phyloP scores from a whole-genome alignment of 1,140 invertebrate genomes.

The Macrotrachela quadricornifera region DNA sequence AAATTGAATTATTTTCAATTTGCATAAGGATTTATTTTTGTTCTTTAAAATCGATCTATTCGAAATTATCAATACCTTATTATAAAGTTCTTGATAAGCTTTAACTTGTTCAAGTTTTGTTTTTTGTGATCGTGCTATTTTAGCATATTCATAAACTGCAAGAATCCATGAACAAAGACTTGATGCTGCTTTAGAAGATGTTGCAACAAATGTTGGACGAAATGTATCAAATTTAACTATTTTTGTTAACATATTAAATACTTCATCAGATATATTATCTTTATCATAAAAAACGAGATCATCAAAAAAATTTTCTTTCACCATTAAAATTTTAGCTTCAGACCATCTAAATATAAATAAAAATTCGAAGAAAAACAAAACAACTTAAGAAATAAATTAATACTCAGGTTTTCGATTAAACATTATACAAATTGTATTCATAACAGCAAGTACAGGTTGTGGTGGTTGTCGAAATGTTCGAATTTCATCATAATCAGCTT shows the following conservation, averaged over 20 bases:
- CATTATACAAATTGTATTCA: slow-evolving; percentile 23
- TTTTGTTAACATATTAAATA: slow-evolving; percentile 14
- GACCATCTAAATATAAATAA: slow-evolving; percentile 19
- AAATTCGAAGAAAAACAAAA: not conserved
- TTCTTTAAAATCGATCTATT: too few relatives aligned
- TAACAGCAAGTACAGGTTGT: slow-evolving; percentile 17
- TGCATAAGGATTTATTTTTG: too few relatives aligned
- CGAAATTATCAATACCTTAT: too few relatives aligned
- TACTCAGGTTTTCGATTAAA: slow-evolving; percentile 15
- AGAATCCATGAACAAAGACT: slow-evolving; percentile 23
- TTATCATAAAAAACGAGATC: slow-evolving; percentile 28
- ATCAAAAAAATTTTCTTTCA: slow-evolving; percentile 21
- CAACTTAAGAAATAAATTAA: too few relatives aligned
- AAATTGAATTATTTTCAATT: too few relatives aligned
- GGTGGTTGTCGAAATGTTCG: slow-evolving; percentile 21
- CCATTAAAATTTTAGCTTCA: slow-evolving; percentile 18
- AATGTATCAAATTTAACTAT: not conserved
- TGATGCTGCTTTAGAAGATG: slow-evolving; percentile 15
- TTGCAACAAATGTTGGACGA: slow-evolving; percentile 10
- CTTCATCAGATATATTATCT: slow-evolving; percentile 20
- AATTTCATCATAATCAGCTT: slow-evolving; percentile 19
- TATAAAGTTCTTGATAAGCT: slow-evolving; percentile 17
- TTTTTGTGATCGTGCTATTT: slow-evolving; percentile 20
- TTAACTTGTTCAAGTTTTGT: slow-evolving; percentile 17
- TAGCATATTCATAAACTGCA: slow-evolving; percentile 21